Evolutionary conservation across 2,797 vertebrate genomes (phyloP), one percentile per base, ranked within the genome.

Genomic region (Hemitrygon akajei): DNA sequence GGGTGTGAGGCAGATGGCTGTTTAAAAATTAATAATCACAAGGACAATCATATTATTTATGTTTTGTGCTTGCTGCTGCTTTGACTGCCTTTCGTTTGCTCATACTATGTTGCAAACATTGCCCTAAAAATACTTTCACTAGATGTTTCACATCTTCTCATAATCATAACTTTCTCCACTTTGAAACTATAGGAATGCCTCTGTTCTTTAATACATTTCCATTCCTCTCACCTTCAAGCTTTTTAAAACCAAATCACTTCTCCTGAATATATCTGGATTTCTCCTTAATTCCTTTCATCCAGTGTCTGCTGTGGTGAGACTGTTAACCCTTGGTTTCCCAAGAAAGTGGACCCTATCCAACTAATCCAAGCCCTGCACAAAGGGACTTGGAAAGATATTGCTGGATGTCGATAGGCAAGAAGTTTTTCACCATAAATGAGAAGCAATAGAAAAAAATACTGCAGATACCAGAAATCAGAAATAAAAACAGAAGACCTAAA

Each of bases 41-140:
- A 89, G 16, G 86, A 89, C 60, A 89, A 89, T 58, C n/a, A 34
- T 16, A 37, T 89, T 89, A 89, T 66, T 69, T 69, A 87, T 63
- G 18, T 34, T 30, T n/a, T 66, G 10, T 22, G 6, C 60, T 25
- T 12, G 34, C 25, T 89, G 30, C 3, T 69, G 7, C 63, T 18
- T 30, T 16, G n/a, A 86, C 66, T 69, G 60, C 37, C 69, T 16
- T 34, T 69, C 2, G 9, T 7, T 69, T 25, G 16, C 20, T 89
- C 7, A 7, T 69, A 22, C 86, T 63, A 18, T 60, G 84, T 3
- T 87, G n/a, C 30, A 63, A 66, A n/a, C 60, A 37, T n/a, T 89
- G 34, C 9, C 16, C n/a, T 69, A 69, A 89, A 75, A 34, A 89
- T 22, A 69, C 9, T 66, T 34, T 34, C 30, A 66, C 86, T 34